A percentile compares a stretch with the other conserved stretches of the same genome.
Evolutionary conservation across 2,113 vertebrate species (phyloP).

Genomic region (Eulacestoma nigropectus): DNA sequence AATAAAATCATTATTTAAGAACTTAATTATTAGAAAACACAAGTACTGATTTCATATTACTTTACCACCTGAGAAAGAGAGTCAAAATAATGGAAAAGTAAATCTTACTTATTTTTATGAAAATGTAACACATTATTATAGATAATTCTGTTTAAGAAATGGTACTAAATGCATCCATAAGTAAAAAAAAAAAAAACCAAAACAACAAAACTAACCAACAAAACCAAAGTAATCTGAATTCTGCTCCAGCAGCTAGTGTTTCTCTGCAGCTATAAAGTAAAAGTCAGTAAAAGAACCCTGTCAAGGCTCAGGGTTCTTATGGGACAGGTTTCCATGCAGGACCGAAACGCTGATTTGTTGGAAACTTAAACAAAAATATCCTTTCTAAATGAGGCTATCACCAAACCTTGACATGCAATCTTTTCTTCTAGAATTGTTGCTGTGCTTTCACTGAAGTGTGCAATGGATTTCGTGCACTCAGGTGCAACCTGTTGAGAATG

Average conservation of each 20-base stretch:
- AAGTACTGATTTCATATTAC: background rate
- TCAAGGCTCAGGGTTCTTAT: background rate
- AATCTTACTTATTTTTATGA: background rate
- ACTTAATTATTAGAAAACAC: background rate
- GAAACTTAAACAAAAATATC: background rate
- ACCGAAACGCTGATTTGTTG: background rate
- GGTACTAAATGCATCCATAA: background rate
- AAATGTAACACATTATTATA: background rate
- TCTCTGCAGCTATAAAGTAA: background rate
- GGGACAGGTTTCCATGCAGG: background rate
- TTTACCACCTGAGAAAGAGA: background rate
- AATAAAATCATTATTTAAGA: background rate
- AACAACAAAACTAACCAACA: too few species aligned
- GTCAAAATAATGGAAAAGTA: background rate
- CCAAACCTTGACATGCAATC: background rate
- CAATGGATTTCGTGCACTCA: background rate
- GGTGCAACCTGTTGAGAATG: background rate
- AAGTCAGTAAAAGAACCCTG: background rate
- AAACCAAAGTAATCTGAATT: background rate
- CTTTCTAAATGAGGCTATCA: background rate
- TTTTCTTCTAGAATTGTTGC: background rate
- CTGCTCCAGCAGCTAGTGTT: background rate
- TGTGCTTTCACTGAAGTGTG: background rate
- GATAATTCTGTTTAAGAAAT: background rate
- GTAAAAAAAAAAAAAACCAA: background rate